Evolutionary conservation across 2,113 vertebrate genomes (phyloP).

Genomic region (Leucosticte australis): DNA sequence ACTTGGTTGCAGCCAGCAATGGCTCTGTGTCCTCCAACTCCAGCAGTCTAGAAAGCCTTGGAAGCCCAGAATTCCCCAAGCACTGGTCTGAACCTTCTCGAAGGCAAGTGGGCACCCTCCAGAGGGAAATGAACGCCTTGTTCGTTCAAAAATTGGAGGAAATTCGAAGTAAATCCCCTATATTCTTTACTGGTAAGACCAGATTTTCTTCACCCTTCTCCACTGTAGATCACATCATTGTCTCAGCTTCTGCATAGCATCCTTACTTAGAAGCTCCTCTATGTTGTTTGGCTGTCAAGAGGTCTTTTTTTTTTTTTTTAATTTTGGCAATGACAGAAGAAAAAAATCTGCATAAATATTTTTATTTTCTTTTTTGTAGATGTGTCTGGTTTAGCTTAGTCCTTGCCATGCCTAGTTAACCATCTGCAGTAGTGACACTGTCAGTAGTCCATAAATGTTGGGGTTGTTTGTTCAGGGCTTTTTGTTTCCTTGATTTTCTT

Average conservation of each 20-base stretch:
- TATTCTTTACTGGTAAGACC: slow-evolving; percentile 94
- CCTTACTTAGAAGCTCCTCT: slow-evolving; percentile 31
- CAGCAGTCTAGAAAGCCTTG: slow-evolving; percentile 83
- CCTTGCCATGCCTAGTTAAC: not conserved
- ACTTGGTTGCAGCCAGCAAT: slow-evolving; percentile 47
- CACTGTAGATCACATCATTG: not conserved
- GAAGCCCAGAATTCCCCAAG: slow-evolving; percentile 77
- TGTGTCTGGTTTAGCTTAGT: slow-evolving; percentile 6
- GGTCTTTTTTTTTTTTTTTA: not conserved
- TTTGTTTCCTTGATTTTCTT: not conserved
- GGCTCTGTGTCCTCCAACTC: slow-evolving; percentile 79
- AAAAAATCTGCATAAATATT: not conserved
- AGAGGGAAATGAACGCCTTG: slow-evolving; percentile 95
- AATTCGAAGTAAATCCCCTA: slow-evolving; percentile 91
- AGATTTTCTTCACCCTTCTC: slow-evolving; percentile 51
- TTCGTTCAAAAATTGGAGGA: slow-evolving; percentile 96
- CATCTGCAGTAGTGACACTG: slow-evolving; percentile 23
- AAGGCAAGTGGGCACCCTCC: slow-evolving; percentile 88
- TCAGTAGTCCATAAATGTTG: slow-evolving; percentile 1
- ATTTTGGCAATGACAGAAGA: slow-evolving; percentile 4
- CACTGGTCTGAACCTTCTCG: slow-evolving; percentile 76
- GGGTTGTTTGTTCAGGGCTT: not conserved
- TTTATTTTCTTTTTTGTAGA: slow-evolving; percentile 2
- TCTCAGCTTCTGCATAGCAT: not conserved
- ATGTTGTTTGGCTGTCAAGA: slow-evolving; percentile 16